phyloP scores from a whole-genome alignment of 2,888 invertebrate species.

The Noctua janthe region DNA sequence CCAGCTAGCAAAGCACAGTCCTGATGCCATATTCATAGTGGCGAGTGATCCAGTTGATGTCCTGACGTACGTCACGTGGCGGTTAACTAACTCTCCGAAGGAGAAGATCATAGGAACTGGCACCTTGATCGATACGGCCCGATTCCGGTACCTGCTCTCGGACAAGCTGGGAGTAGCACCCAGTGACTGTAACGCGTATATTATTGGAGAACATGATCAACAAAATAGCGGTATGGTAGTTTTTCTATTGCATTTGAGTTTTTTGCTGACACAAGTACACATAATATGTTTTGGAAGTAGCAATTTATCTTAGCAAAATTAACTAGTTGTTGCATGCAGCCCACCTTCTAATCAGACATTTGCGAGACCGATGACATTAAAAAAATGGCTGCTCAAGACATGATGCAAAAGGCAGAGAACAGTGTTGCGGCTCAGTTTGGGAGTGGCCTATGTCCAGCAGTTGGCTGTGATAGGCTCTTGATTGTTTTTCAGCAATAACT shows the following conservation, averaged over 20 bases:
- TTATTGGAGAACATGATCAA: constrained; percentile 97
- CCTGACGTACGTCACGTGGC: constrained; percentile 96
- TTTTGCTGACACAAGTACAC: neutral
- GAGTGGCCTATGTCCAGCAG: neutral
- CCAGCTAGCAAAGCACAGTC: constrained; percentile 93
- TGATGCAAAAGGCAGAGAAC: neutral
- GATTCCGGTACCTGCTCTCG: constrained; percentile 95
- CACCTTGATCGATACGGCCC: constrained; percentile 95
- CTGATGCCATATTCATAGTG: constrained; percentile 94
- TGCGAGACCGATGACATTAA: neutral
- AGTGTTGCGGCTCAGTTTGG: neutral
- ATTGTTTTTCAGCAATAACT: neutral
- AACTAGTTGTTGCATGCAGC: neutral
- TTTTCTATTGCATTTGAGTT: neutral
- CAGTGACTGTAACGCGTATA: constrained; percentile 95
- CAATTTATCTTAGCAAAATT: neutral
- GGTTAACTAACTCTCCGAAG: constrained; percentile 94
- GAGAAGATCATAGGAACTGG: constrained; percentile 96
- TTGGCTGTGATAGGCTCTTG: neutral
- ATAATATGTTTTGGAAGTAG: neutral
- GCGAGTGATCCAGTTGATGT: constrained; percentile 97
- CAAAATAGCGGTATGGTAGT: constrained; percentile 89
- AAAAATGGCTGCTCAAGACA: neutral
- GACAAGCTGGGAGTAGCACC: constrained; percentile 94
- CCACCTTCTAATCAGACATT: neutral